phyloP scores from a whole-genome alignment of 2,888 invertebrate genomes.

The Ophion ellenae region DNA sequence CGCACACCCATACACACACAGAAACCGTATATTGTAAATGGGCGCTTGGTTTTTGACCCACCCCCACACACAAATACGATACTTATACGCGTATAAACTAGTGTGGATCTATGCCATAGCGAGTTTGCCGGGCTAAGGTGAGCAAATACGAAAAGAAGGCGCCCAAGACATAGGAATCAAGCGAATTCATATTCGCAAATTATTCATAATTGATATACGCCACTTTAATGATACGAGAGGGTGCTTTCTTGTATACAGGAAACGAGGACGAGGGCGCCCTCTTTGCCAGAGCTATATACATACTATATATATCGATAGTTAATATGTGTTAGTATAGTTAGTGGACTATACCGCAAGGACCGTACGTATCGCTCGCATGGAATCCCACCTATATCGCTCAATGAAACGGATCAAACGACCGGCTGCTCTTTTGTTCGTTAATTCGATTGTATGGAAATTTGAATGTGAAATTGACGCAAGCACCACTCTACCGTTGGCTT shows the following conservation, averaged over 20 bases:
- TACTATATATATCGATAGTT: not conserved
- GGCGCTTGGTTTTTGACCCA: conserved; percentile 50
- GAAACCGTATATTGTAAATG: not conserved
- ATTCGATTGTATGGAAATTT: conserved; percentile 81
- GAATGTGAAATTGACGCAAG: conserved; percentile 79
- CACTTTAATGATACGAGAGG: conserved; percentile 72
- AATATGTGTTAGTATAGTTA: not conserved
- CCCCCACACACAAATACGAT: conserved; percentile 32
- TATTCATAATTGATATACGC: conserved; percentile 80
- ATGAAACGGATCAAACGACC: conserved; percentile 80
- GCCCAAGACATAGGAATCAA: conserved; percentile 19
- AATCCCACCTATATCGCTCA: conserved; percentile 59
- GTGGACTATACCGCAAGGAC: not conserved
- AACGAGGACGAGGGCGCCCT: conserved; percentile 45
- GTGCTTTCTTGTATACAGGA: conserved; percentile 64
- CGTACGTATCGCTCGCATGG: conserved; percentile 12
- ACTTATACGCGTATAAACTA: too few relatives aligned
- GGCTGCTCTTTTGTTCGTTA: conserved; percentile 79
- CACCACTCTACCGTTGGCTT: conserved; percentile 36
- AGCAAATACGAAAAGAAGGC: too few relatives aligned
- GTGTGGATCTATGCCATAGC: too few relatives aligned
- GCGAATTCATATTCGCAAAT: conserved; percentile 78
- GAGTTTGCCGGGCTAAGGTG: too few relatives aligned
- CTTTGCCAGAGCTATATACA: conserved; percentile 6
- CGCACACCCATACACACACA: too few relatives aligned